Evolutionary conservation across 2,888 invertebrate species (phyloP).

Genomic region (Noctua fimbriata): DNA sequence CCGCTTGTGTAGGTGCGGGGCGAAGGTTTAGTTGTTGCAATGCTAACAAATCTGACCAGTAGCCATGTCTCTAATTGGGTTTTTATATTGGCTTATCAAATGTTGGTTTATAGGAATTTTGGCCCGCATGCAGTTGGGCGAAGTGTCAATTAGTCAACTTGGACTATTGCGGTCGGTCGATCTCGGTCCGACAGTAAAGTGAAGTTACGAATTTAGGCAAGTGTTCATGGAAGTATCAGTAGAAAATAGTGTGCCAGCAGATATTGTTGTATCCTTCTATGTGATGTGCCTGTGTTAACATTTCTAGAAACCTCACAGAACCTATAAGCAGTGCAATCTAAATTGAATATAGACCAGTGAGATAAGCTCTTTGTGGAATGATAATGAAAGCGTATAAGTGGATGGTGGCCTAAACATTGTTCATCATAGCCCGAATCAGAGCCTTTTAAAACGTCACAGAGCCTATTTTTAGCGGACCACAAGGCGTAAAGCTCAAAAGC

Average conservation of each 20-base stretch:
- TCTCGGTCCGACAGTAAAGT: background rate
- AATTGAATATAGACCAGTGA: background rate
- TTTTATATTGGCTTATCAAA: constrained; percentile 30
- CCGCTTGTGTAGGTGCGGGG: constrained; percentile 53
- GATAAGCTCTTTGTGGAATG: constrained; percentile 17
- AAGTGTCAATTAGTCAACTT: constrained; percentile 24
- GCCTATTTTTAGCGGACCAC: constrained; percentile 37
- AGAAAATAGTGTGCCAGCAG: background rate
- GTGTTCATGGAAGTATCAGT: background rate
- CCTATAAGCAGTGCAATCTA: background rate
- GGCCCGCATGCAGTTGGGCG: background rate
- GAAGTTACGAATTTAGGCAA: constrained; percentile 14
- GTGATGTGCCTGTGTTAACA: background rate
- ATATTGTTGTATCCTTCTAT: too few relatives aligned
- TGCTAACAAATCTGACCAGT: constrained; percentile 30
- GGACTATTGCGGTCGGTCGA: background rate
- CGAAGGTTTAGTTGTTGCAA: background rate
- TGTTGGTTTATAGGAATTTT: constrained; percentile 3
- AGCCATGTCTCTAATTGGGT: constrained; percentile 23
- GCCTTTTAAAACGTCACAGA: constrained; percentile 16
- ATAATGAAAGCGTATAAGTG: constrained; percentile 26
- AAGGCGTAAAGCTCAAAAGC: constrained; percentile 27
- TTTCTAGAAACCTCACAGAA: background rate
- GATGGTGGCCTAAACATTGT: constrained; percentile 7
- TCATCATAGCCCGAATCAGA: constrained; percentile 19